Conservation (phyloP, 2,797 vertebrate species). For the Acanthurus lineatus region DNA sequence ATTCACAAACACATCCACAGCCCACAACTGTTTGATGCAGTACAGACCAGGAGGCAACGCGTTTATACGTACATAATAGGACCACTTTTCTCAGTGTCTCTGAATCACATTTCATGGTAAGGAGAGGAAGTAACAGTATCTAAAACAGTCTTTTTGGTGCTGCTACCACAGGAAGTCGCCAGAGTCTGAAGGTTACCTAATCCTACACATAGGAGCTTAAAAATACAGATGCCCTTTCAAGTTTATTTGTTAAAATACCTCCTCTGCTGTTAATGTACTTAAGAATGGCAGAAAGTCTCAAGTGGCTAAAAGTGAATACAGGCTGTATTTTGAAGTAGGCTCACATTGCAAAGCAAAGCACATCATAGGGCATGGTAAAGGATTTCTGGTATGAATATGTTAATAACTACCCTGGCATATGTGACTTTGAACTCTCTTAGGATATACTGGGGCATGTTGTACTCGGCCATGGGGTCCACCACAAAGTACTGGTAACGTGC, state of each 20-base stretch:
- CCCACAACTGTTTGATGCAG: neutral
- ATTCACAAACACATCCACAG: neutral
- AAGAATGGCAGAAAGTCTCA: neutral
- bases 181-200: too few species aligned
- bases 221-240: too few species aligned
- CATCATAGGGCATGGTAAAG: neutral
- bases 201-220: too few species aligned
- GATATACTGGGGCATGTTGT: constrained; percentile 99
- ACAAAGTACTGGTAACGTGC: constrained; percentile 98
- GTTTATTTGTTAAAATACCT: neutral
- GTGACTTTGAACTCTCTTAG: constrained; percentile 98
- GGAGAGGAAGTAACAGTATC: too few species aligned
- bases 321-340: neutral
- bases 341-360: neutral
- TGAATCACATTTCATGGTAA: too few species aligned
- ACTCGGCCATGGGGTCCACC: constrained; percentile 98
- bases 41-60: neutral
- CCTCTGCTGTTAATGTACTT: neutral
- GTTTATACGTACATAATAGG: too few species aligned
- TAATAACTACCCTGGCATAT: constrained; percentile 92
- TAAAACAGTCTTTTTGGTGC: too few species aligned
- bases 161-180: too few species aligned
- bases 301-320: neutral
- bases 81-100: too few species aligned
- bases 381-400: neutral